A percentile compares a stretch with the other conserved stretches of the same genome.
Conservation (phyloP, 2,888 invertebrate species). For the Leucoma salicis region DNA sequence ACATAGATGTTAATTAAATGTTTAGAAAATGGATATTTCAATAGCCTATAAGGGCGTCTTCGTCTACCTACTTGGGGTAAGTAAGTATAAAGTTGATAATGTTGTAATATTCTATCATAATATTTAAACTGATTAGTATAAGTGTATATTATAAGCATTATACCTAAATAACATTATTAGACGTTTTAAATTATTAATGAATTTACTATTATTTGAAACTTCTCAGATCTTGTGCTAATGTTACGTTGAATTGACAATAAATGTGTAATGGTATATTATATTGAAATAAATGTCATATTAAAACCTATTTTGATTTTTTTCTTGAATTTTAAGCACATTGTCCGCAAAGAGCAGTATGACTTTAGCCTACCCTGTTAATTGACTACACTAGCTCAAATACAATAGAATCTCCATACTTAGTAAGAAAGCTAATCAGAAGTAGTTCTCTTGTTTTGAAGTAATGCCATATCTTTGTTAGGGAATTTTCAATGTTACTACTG, state of each 20-base stretch:
- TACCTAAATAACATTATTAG: constrained; percentile 34
- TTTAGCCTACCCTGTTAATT: no score
- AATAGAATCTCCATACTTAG: no score
- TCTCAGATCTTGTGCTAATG: constrained; percentile 62
- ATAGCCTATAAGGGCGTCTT: constrained; percentile 16
- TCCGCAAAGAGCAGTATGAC: no score
- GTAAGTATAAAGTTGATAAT: no score
- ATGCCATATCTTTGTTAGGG: no score
- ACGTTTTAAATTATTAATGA: constrained; percentile 37
- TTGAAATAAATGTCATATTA: constrained; percentile 65
- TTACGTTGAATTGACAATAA: constrained; percentile 82
- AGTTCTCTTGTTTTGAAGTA: no score
- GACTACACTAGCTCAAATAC: no score
- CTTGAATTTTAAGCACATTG: no score
- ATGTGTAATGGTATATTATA: constrained; percentile 72
- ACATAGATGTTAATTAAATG: neutral
- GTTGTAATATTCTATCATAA: constrained; percentile 28
- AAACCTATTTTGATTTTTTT: constrained; percentile 34
- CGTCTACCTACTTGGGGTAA: constrained; percentile 21
- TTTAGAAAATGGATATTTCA: constrained; percentile 7
- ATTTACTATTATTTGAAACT: constrained; percentile 42
- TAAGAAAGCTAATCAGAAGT: no score
- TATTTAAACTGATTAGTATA: constrained; percentile 42
- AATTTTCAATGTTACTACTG: no score
- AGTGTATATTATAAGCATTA: constrained; percentile 34